Base-by-base conservation (phyloP, 2,797 vertebrate species). In the Sarcoramphus papa region DNA sequence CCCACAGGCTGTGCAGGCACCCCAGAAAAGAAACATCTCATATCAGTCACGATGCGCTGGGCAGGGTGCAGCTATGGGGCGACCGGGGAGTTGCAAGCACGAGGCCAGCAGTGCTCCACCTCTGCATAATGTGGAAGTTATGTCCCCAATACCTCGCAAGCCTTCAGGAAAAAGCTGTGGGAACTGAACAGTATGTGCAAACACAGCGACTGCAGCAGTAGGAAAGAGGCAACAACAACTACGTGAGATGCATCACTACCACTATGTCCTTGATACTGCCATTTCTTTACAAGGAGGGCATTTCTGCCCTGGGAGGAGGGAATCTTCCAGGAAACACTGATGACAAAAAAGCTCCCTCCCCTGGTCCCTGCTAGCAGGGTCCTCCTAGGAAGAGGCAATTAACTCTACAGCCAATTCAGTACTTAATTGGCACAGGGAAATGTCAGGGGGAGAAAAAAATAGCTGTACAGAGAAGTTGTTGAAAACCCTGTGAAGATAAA, bases 41-140 rank as follows among this genome's bases (percentile, higher is more conserved):
- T 33, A 35, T 9, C 67, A 33, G 20, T 15, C 2, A 2, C 6
- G 1, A n/a, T 1, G 56, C 1, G 1, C 28, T 30, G 23, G 31
- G 33, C 76, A 63, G 48, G 41, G 20, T 27, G 22, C 14, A 59
- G 67, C 40, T 8, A 9, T 1, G 0, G 37, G 37, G 14, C 4
- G 3, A 24, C 10, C 3, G 2, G 25, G 18, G 27, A 79, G 35
- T 50, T 43, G 33, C 1, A 7, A 70, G 43, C 40, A 60, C 0
- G 1, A 2, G 6, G 57, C 35, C 78, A 78, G 45, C 4, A 79
- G 14, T 0, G 25, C 25, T 88, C 40, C 30, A 20, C 15, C 51
- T n/a, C 20, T 7, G 9, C 6, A 1, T 30, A 48, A 31, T 1
- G 3, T 7, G 16, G 14, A 72, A 68, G 3, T 12, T 10, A 9